Base-by-base conservation (phyloP, 2,797 vertebrate genomes). In the Sciurus carolinensis region DNA sequence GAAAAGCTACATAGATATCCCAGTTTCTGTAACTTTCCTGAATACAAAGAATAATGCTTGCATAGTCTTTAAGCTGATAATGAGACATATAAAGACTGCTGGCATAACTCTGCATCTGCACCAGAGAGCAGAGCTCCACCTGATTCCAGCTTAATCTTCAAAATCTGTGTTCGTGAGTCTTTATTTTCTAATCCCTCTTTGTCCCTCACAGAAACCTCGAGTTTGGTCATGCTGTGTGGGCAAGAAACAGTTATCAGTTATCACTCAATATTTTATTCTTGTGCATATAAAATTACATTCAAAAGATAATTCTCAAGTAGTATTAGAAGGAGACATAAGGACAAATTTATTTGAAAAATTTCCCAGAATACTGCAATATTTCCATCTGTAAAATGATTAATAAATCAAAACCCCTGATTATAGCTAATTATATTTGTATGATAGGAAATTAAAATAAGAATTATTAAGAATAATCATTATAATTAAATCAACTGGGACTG, bases 381-480 rank as follows among this genome's bases (percentile, higher is more conserved):
- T 95, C 42, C 71, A 93, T 73, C 42, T 75, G 17, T 66, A 94
- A 79, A 91, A 77, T 69, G 26, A 95, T 93, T 84, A 92, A 88
- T 90, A 95, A 87, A 76, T 93, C 59, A 92, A 92, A 89, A 73
- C 0, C 17, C 30, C 59, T 95, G 67, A 96, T 87, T 95, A 96
- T 87, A 6, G 36, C 24, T 94, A 93, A 95, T 94, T 94, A 72
- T 82, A 90, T 94, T 97, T 91, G 36, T 86, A 95, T 96, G 76
- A 92, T 95, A 79, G 62, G 33, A 87, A 91, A 96, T 90, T 39
- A 91, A 96, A 95, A 91, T 92, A 89, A 95, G 59, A 95, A 97
- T 92, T 95, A 91, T 83, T 97, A 90, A 80, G 18, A 77, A 76
- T 72, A 94, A 82, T 85, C 57, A 52, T 86, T 90, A 77, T 69